Evolutionary conservation across 2,113 vertebrate genomes (phyloP).

Genomic region (Poeciliopsis turrubarensis): DNA sequence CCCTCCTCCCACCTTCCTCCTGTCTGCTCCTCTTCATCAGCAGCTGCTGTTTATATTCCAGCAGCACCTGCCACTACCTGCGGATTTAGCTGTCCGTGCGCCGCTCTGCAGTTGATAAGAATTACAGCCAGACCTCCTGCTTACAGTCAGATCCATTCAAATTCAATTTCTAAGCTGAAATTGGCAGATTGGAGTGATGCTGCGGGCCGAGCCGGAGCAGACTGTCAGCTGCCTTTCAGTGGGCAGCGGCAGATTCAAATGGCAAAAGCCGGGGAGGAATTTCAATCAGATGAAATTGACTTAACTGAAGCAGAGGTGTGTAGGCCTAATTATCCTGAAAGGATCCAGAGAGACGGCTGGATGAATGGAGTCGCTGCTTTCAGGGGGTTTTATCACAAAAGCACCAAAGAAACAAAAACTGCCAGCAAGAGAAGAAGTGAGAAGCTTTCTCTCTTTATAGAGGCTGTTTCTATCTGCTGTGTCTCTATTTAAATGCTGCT

Average conservation of each 20-base stretch:
- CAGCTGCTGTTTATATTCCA: conserved; percentile 73
- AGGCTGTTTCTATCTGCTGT: neutral
- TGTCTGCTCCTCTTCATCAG: conserved; percentile 47
- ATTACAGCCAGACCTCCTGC: conserved; percentile 44
- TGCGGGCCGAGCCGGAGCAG: conserved; percentile 11
- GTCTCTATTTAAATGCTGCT: neutral
- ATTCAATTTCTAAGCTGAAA: conserved; percentile 60
- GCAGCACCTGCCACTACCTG: conserved; percentile 65
- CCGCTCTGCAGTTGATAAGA: conserved; percentile 49
- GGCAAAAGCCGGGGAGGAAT: conserved; percentile 59
- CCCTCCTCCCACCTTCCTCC: conserved; percentile 6
- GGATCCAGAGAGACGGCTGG: conserved; percentile 31
- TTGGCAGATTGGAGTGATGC: conserved; percentile 26
- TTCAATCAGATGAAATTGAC: conserved; percentile 60
- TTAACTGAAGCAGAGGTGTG: conserved; percentile 38
- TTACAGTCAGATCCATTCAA: conserved; percentile 45
- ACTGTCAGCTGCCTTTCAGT: conserved; percentile 51
- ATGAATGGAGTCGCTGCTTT: conserved; percentile 27
- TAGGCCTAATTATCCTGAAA: conserved; percentile 47
- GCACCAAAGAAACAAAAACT: neutral
- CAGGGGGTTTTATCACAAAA: conserved; percentile 26
- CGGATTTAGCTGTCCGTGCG: conserved; percentile 60
- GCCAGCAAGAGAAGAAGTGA: neutral
- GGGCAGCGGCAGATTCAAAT: conserved; percentile 53
- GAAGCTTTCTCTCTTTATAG: neutral